These are phyloP conservation scores for Panzeria rudis DNA, from an alignment of 2,888 invertebrate genomes.

Conservation along the genomic window DNA sequence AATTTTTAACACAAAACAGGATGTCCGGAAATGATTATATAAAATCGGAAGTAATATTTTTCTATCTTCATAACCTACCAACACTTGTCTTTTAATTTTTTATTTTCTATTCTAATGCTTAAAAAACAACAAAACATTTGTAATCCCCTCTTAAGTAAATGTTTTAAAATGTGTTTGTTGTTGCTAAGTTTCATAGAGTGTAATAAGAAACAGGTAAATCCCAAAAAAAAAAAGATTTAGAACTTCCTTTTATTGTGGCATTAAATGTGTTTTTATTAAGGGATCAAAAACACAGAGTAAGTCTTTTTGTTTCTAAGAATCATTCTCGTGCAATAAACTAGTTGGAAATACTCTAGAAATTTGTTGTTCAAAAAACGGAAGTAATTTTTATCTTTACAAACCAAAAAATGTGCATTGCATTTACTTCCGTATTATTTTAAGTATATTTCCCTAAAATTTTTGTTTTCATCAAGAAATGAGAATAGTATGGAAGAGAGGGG, in stretches of 20 bases:
- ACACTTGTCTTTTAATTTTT: slow-evolving; percentile 23
- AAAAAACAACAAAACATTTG: slow-evolving; percentile 2
- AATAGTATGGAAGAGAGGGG: not conserved
- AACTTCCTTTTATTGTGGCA: slow-evolving; percentile 44
- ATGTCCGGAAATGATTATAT: slow-evolving; percentile 43
- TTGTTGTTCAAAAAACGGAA: slow-evolving; percentile 56
- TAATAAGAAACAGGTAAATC: slow-evolving; percentile 49
- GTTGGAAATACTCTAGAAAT: slow-evolving; percentile 14
- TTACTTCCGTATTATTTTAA: slow-evolving; percentile 66
- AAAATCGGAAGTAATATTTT: slow-evolving; percentile 38
- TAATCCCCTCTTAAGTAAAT: slow-evolving; percentile 35
- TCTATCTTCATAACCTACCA: not conserved
- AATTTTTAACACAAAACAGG: slow-evolving; percentile 28
- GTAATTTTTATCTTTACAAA: slow-evolving; percentile 62
- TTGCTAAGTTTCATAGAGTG: not conserved
- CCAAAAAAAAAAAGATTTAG: slow-evolving; percentile 29
- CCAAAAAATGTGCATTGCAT: slow-evolving; percentile 44
- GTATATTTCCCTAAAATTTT: slow-evolving; percentile 20
- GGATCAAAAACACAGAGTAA: slow-evolving; percentile 9
- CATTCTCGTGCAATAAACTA: slow-evolving; percentile 3
- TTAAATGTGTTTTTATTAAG: slow-evolving; percentile 14
- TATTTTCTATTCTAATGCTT: slow-evolving; percentile 12
- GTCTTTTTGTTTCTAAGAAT: not conserved
- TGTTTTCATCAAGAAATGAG: not conserved
- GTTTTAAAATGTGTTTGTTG: slow-evolving; percentile 14